Evolutionary conservation across 2,888 invertebrate species (phyloP), one percentile per base, ranked within the genome.

Genomic region (Drosophila demipolita): DNA sequence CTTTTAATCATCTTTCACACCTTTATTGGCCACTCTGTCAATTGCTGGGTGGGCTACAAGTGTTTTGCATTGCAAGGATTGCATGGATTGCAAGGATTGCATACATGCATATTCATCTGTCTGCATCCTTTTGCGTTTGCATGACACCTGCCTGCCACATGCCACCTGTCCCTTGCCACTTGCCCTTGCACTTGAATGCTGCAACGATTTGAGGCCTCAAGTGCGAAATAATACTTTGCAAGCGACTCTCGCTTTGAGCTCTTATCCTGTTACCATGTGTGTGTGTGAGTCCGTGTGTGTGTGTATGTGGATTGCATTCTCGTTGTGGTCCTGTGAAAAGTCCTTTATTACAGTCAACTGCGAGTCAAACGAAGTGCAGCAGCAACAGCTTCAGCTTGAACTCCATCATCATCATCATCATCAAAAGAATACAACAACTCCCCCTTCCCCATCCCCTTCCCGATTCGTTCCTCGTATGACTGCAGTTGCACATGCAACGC

Each of bases 341-440:
- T 89, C 89, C 86, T 91, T 90, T 90, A 90, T 90, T 86, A 84
- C 91, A 91, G 87, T 90, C 86, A 90, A 91, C 91, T 83, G 83
- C 80, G 75, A 87, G 90, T 90, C 76, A 90, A 90, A 66, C 88
- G 80, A 78, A 81, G 81, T 88, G 88, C 83, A 90, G 82, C 81
- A 77, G 67, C 66, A 38, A 4, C 8, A 54, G 45, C 53, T 57
- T 23, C 65, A 63, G 69, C 33, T 67, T 75, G 66, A 76, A 45
- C 45, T 45, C 23, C 45, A 45, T 45, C 45, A 45, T 45, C 45
- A 23, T 45, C 20, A 12, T 45, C 45, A 15, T 15, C 17, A 40
- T 40, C 40, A 63, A 52, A 48, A 55, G 53, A 54, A 57, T 17
- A 48, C 66, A 49, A 23, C 45, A 12, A 35, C n/a, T 35, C 29